phyloP scores from a whole-genome alignment of 2,888 invertebrate genomes.

The Neoscelio sp. region DNA sequence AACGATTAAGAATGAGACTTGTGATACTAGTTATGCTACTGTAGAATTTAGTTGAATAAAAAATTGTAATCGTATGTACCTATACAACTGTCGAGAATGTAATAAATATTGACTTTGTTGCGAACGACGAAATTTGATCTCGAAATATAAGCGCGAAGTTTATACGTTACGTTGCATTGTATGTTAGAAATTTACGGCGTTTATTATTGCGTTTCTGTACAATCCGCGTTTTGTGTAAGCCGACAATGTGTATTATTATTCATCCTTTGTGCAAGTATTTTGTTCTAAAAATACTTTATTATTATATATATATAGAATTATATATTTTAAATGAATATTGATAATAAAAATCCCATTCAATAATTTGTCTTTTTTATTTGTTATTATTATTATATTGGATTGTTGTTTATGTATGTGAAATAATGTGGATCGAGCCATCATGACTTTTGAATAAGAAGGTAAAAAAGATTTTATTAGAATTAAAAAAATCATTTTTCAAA shows the following conservation, averaged over 20 bases:
- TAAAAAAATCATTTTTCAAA: no score
- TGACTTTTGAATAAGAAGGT: no score
- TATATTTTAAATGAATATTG: constrained; percentile 60
- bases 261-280: constrained; percentile 80
- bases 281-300: constrained; percentile 82
- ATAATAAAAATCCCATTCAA: constrained; percentile 44
- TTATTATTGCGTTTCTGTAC: constrained; percentile 75
- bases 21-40: constrained; percentile 81
- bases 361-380: neutral
- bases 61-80: constrained; percentile 37
- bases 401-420: neutral
- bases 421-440: neutral
- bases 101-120: constrained; percentile 30
- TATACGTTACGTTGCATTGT: constrained; percentile 76
- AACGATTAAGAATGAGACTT: constrained; percentile 72
- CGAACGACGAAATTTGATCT: constrained; percentile 75
- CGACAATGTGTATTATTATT: constrained; percentile 80
- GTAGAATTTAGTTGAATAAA: constrained; percentile 71
- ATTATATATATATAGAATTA: constrained; percentile 44
- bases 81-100: constrained; percentile 44
- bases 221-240: constrained; percentile 75
- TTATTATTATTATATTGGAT: neutral
- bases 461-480: no score
- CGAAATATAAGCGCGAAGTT: constrained; percentile 76
- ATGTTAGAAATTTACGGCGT: constrained; percentile 61